Conservation (phyloP, 1,140 invertebrate genomes). For the Trypoxylus dichotomus region DNA sequence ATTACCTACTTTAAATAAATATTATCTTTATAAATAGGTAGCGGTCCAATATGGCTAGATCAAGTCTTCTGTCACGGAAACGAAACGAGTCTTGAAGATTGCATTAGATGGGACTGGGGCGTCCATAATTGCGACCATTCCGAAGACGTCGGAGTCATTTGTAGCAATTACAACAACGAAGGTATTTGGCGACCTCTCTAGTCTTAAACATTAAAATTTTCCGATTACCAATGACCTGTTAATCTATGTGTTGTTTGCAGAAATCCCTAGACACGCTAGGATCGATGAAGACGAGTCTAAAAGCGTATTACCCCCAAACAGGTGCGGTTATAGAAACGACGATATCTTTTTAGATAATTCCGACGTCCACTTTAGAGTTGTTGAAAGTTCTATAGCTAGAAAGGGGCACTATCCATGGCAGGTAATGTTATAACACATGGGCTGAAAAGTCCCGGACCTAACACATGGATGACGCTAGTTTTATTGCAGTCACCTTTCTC, state of each 20-base stretch:
- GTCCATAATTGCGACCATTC: slow-evolving; percentile 71
- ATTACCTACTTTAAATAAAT: neutral
- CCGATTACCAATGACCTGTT: neutral
- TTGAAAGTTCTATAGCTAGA: slow-evolving; percentile 59
- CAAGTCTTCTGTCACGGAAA: slow-evolving; percentile 71
- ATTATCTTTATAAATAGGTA: slow-evolving; percentile 46
- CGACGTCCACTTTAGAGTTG: slow-evolving; percentile 58
- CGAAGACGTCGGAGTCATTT: slow-evolving; percentile 75
- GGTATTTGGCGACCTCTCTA: neutral
- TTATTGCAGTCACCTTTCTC: too few species aligned
- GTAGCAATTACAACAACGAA: slow-evolving; percentile 46
- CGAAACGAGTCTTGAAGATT: slow-evolving; percentile 65
- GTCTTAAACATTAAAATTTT: neutral
- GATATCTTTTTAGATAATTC: slow-evolving; percentile 54
- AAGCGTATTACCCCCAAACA: slow-evolving; percentile 51
- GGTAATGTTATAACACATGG: slow-evolving; percentile 56
- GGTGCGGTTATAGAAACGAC: slow-evolving; percentile 58
- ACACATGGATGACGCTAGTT: too few species aligned
- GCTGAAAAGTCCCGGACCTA: too few species aligned
- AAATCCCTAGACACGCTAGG: neutral
- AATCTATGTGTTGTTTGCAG: neutral
- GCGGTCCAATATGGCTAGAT: slow-evolving; percentile 75
- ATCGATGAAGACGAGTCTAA: slow-evolving; percentile 35
- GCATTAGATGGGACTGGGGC: slow-evolving; percentile 69
- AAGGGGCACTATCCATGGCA: slow-evolving; percentile 79